These are phyloP conservation scores for Microctonus brassicae DNA, from an alignment of 2,888 invertebrate species.

Conservation along the genomic window DNA sequence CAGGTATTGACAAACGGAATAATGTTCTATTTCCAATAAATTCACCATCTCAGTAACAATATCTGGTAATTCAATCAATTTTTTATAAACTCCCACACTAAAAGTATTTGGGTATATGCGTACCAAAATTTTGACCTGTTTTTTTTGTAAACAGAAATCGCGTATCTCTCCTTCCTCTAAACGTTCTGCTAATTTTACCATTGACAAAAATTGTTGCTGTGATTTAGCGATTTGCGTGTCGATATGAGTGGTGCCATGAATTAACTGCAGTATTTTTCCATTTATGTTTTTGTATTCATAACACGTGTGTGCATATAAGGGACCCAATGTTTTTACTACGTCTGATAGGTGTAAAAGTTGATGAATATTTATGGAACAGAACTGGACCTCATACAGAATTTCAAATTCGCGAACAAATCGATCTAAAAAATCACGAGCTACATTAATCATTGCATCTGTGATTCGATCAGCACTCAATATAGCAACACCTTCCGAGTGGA, in stretches of 20 bases:
- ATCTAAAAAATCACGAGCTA: slow-evolving; percentile 28
- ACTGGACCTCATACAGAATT: slow-evolving; percentile 34
- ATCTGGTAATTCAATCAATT: background rate
- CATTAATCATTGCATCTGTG: slow-evolving; percentile 29
- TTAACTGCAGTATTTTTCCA: slow-evolving; percentile 36
- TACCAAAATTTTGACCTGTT: slow-evolving; percentile 37
- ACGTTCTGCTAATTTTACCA: background rate
- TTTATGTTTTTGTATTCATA: slow-evolving; percentile 43
- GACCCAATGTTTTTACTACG: slow-evolving; percentile 35
- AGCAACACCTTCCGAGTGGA: no score
- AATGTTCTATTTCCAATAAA: background rate
- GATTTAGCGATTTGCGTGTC: slow-evolving; percentile 42
- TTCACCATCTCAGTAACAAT: background rate
- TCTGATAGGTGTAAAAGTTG: slow-evolving; percentile 36
- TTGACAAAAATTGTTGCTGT: slow-evolving; percentile 30
- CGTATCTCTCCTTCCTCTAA: slow-evolving; percentile 32
- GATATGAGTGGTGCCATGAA: slow-evolving; percentile 40
- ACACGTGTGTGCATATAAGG: slow-evolving; percentile 41
- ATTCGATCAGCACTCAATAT: slow-evolving; percentile 25
- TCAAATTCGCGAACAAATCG: slow-evolving; percentile 41
- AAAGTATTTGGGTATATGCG: slow-evolving; percentile 28
- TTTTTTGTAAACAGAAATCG: slow-evolving; percentile 33
- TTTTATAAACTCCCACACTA: slow-evolving; percentile 36
- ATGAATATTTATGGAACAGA: slow-evolving; percentile 39
- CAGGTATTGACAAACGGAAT: slow-evolving; percentile 37